Conservation (phyloP, 1,140 invertebrate genomes). For the Paraescarpia echinospica region DNA sequence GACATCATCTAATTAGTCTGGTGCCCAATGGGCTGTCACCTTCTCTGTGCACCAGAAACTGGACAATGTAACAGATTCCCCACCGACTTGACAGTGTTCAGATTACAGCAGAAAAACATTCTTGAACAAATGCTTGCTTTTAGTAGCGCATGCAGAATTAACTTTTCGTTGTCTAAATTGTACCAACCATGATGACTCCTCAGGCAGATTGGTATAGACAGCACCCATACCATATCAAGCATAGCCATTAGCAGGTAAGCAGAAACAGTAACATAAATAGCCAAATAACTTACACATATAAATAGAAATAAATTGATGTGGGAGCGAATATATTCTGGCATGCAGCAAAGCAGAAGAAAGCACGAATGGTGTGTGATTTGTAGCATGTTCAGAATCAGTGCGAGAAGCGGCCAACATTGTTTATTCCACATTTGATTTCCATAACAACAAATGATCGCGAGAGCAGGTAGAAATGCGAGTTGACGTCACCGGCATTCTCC, state of each 20-base stretch:
- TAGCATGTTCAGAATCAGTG: neutral
- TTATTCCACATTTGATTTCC: neutral
- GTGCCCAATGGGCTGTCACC: neutral
- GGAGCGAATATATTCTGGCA: neutral
- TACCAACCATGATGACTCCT: neutral
- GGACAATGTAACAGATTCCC: neutral
- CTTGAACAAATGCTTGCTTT: neutral
- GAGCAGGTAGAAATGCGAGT: neutral
- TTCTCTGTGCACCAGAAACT: neutral
- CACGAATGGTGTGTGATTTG: neutral
- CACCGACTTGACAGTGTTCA: neutral
- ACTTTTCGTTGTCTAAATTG: neutral
- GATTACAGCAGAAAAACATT: neutral
- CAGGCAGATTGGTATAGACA: neutral
- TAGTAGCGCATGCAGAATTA: neutral
- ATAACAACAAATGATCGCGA: neutral
- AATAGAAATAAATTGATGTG: neutral
- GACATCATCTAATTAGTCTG: neutral
- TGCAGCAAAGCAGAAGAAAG: neutral
- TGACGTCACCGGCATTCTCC: neutral
- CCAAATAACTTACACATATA: neutral
- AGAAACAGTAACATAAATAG: neutral
- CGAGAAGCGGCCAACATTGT: neutral
- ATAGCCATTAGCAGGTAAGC: neutral
- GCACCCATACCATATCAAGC: neutral